Percentiles rank a stretch among this genome's conserved stretches.
Conservation (phyloP, 2,888 invertebrate genomes). For the Aphelenchoides bicaudatus region DNA sequence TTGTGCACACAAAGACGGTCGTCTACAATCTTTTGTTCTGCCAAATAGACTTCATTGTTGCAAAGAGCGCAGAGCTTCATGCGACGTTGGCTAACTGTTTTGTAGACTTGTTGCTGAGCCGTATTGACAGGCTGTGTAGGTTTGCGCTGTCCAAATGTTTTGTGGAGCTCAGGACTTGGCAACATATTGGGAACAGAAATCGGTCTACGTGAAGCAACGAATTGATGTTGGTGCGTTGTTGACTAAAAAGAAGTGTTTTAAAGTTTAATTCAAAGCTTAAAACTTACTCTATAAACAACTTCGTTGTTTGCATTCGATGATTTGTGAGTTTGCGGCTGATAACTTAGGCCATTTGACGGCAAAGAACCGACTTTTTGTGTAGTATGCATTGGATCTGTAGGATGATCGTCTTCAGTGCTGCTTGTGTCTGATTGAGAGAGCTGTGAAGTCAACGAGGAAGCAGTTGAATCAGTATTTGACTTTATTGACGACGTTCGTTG, state of each 20-base stretch:
- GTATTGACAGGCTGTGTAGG: slow-evolving; percentile 24
- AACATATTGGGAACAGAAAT: slow-evolving; percentile 1
- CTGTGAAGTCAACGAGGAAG: too few relatives aligned
- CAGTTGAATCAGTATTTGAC: not conserved
- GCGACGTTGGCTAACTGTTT: slow-evolving; percentile 22
- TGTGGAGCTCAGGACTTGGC: not conserved
- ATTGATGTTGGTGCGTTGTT: slow-evolving; percentile 10
- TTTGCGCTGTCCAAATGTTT: slow-evolving; percentile 6
- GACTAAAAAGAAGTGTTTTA: slow-evolving; percentile 12
- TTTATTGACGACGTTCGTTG: not conserved
- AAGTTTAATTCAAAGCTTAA: too few relatives aligned
- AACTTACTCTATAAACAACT: slow-evolving; percentile 12
- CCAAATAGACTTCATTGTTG: slow-evolving; percentile 42
- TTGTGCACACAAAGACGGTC: slow-evolving; percentile 34
- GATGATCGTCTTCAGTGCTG: slow-evolving; percentile 17
- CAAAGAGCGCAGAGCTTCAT: slow-evolving; percentile 26
- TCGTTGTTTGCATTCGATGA: not conserved
- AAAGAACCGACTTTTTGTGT: too few relatives aligned
- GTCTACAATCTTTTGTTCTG: slow-evolving; percentile 42
- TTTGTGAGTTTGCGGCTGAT: not conserved
- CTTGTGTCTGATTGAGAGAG: too few relatives aligned
- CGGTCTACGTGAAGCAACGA: not conserved
- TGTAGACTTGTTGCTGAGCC: slow-evolving; percentile 29
- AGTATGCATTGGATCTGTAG: slow-evolving; percentile 15
- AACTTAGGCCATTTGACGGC: too few relatives aligned